phyloP scores from a whole-genome alignment of 1,140 invertebrate genomes.

The Homarus americanus region DNA sequence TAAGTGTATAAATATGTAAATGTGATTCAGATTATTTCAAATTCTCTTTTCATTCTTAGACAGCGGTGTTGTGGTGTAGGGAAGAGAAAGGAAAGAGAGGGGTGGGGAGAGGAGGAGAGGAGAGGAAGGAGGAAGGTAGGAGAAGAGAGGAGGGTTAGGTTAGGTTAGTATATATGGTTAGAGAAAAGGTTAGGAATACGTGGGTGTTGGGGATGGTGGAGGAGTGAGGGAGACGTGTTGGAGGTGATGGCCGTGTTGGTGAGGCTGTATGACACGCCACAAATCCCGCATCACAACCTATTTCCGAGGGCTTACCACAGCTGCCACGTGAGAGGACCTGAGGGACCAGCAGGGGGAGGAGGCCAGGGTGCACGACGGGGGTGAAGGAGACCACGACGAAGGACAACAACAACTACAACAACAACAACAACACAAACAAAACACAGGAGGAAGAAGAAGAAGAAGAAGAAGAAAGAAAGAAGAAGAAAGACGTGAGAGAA shows the following conservation, averaged over 20 bases:
- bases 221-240: background rate
- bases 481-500: background rate
- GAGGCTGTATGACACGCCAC: slow-evolving; percentile 37
- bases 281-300: slow-evolving; percentile 60
- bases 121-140: background rate
- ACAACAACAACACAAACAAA: too few relatives aligned
- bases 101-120: background rate
- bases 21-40: background rate
- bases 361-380: background rate
- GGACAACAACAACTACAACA: too few relatives aligned
- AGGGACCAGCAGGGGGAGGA: background rate
- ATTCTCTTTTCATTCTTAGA: background rate
- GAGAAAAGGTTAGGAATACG: background rate
- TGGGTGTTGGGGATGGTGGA: background rate
- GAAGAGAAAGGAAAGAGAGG: background rate
- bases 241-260: background rate
- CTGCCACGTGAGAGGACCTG: background rate
- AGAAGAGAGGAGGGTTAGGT: background rate
- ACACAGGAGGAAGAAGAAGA: background rate
- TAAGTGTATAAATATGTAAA: background rate
- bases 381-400: background rate
- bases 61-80: background rate
- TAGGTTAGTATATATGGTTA: background rate
- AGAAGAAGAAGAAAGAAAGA: background rate
- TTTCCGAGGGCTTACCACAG: slow-evolving; percentile 38